phyloP scores from a whole-genome alignment of 1,140 invertebrate genomes.

The Drosophila mayri region DNA sequence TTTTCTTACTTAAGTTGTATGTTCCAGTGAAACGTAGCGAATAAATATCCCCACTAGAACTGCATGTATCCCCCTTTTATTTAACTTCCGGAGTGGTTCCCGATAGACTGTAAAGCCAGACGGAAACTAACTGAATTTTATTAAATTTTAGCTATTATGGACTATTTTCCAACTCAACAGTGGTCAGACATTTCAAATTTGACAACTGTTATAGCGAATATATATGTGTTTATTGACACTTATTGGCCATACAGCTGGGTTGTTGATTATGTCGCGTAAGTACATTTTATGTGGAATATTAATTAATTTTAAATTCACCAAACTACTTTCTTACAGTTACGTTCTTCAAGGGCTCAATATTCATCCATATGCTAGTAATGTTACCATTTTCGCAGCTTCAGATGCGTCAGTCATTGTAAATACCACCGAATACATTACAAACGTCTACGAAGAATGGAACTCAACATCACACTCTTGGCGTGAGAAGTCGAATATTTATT shows the following conservation, averaged over 20 bases:
- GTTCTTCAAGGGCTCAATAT: constrained; percentile 89
- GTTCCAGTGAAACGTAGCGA: constrained; percentile 59
- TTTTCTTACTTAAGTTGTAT: constrained; percentile 73
- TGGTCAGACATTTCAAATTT: constrained; percentile 80
- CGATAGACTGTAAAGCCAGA: neutral
- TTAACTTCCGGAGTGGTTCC: constrained; percentile 57
- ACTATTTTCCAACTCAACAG: constrained; percentile 44
- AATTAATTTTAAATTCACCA: no score
- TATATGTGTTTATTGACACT: constrained; percentile 89
- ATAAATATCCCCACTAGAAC: constrained; percentile 68
- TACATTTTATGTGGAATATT: constrained; percentile 4
- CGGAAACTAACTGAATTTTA: no score
- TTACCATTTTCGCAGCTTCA: constrained; percentile 88
- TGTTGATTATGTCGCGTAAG: constrained; percentile 87
- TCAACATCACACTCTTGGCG: constrained; percentile 85
- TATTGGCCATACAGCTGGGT: constrained; percentile 87
- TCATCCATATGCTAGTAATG: constrained; percentile 88
- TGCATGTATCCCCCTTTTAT: constrained; percentile 32
- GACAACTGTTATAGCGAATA: constrained; percentile 86
- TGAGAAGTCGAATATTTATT: constrained; percentile 70
- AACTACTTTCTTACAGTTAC: constrained; percentile 78
- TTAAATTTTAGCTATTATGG: constrained; percentile 53
- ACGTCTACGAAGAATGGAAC: constrained; percentile 86
- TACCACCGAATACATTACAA: constrained; percentile 86
- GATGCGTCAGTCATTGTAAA: constrained; percentile 88